These are phyloP conservation scores for Drosophila paramelanica DNA, from an alignment of 2,888 invertebrate genomes.

Conservation along the genomic window DNA sequence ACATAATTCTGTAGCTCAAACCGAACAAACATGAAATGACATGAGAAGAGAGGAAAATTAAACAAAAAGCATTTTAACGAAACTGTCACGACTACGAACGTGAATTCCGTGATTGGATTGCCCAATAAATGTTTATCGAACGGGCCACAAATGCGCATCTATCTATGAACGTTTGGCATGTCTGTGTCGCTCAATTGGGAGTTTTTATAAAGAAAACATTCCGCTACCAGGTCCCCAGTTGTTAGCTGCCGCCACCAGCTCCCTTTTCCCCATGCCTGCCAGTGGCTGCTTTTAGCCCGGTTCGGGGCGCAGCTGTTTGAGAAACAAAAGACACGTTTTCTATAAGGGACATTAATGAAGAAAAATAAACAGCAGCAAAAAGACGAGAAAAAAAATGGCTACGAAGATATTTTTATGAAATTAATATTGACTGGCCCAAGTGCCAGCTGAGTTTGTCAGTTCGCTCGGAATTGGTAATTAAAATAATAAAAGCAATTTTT, in stretches of 20 bases:
- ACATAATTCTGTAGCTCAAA: conserved; percentile 55
- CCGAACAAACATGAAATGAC: conserved; percentile 7
- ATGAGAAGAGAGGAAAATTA: conserved; percentile 45
- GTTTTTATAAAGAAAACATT: conserved; percentile 66
- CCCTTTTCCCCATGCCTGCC: not conserved
- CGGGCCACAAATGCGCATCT: conserved; percentile 70
- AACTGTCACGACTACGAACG: conserved; percentile 75
- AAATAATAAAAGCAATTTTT: conserved; percentile 80
- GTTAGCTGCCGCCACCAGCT: not conserved
- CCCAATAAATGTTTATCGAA: conserved; percentile 81
- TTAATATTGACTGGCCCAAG: conserved; percentile 74
- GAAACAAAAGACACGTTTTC: conserved; percentile 77
- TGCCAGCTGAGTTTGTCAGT: conserved; percentile 64
- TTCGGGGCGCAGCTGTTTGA: conserved; percentile 48
- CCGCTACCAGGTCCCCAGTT: conserved; percentile 37
- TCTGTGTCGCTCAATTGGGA: conserved; percentile 50
- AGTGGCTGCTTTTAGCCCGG: conserved; percentile 16
- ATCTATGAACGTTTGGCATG: conserved; percentile 68
- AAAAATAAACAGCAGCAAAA: conserved; percentile 41
- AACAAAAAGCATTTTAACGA: conserved; percentile 71
- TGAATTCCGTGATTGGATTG: conserved; percentile 80
- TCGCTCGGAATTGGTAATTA: conserved; percentile 76
- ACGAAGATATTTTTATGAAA: conserved; percentile 75
- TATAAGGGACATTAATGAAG: conserved; percentile 60
- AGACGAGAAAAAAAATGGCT: conserved; percentile 37